Conservation (phyloP, 2,888 invertebrate species). For the Phasia obesa region DNA sequence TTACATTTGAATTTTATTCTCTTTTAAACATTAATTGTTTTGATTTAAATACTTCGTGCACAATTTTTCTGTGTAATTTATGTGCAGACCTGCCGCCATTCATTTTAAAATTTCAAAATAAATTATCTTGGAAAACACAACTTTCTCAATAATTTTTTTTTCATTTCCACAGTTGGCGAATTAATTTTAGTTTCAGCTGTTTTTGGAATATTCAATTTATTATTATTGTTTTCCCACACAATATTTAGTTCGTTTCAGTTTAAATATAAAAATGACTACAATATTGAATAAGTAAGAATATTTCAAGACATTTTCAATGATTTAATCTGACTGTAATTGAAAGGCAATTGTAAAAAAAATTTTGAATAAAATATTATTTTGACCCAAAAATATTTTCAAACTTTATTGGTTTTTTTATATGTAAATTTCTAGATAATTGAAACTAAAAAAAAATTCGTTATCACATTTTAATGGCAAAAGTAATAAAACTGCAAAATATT, state of each 20-base stretch:
- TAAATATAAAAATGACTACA: constrained; percentile 55
- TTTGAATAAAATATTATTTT: not conserved
- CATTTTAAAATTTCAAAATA: not conserved
- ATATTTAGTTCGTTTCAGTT: constrained; percentile 19
- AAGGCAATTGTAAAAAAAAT: constrained; percentile 6
- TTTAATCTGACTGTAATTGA: not conserved
- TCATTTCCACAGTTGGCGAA: constrained; percentile 20
- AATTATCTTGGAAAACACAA: constrained; percentile 19
- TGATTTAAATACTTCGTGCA: constrained; percentile 19
- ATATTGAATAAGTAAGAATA: constrained; percentile 1
- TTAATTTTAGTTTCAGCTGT: constrained; percentile 4
- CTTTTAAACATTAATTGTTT: constrained; percentile 39
- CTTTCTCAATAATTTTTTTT: constrained; percentile 31
- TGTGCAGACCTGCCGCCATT: constrained; percentile 6
- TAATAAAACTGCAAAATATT: no score
- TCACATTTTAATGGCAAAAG: no score
- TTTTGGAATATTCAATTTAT: constrained; percentile 44
- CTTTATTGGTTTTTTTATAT: no score
- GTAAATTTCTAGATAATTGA: not conserved
- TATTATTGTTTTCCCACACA: constrained; percentile 48
- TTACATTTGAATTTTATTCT: not conserved
- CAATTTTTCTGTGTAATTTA: constrained; percentile 32
- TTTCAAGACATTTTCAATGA: constrained; percentile 12
- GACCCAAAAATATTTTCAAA: not conserved
- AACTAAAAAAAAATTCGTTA: not conserved